A percentile compares a stretch with the other conserved stretches of the same genome.
These are phyloP conservation scores for Cheilosia soror DNA, from an alignment of 2,888 invertebrate genomes.

Conservation along the genomic window DNA sequence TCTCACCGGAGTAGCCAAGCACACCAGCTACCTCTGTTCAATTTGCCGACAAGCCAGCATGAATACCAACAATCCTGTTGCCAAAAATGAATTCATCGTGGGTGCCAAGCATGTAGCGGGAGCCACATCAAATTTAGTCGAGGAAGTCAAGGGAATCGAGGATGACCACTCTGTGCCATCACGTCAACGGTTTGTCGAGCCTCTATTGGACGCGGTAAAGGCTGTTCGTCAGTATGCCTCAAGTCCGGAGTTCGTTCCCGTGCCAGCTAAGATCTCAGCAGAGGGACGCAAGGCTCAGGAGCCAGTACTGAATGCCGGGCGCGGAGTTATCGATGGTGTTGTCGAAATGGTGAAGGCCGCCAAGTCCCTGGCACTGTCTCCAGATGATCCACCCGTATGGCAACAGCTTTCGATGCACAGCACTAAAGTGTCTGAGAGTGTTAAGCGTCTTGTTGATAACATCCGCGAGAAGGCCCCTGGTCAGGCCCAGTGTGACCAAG, in stretches of 20 bases:
- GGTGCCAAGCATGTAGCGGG: slow-evolving; percentile 99
- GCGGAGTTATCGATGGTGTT: slow-evolving; percentile 91
- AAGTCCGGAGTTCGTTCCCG: slow-evolving; percentile 95
- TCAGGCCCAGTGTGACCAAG: slow-evolving; percentile 95
- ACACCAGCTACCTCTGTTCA: slow-evolving; percentile 97
- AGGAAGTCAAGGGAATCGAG: slow-evolving; percentile 96
- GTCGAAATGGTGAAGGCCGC: slow-evolving; percentile 96
- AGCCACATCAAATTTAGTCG: slow-evolving; percentile 96
- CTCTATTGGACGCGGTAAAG: slow-evolving; percentile 95
- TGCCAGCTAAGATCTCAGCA: slow-evolving; percentile 95
- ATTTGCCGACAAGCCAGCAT: slow-evolving; percentile 97
- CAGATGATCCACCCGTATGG: slow-evolving; percentile 97
- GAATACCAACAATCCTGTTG: slow-evolving; percentile 94
- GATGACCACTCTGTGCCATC: slow-evolving; percentile 92
- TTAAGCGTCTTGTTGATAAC: slow-evolving; percentile 96
- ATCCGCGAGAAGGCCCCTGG: slow-evolving; percentile 98
- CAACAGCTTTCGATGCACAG: slow-evolving; percentile 96
- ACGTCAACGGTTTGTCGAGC: slow-evolving; percentile 91
- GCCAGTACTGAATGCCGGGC: slow-evolving; percentile 93
- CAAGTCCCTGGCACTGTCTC: slow-evolving; percentile 93
- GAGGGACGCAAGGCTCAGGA: slow-evolving; percentile 93
- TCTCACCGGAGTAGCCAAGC: slow-evolving; percentile 97
- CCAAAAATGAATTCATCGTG: slow-evolving; percentile 98
- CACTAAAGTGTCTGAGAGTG: slow-evolving; percentile 97
- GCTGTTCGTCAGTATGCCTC: slow-evolving; percentile 96